Percentiles rank a stretch among this genome's conserved stretches.
Conservation (phyloP, 2,113 vertebrate genomes). For the Tinamus guttatus region DNA sequence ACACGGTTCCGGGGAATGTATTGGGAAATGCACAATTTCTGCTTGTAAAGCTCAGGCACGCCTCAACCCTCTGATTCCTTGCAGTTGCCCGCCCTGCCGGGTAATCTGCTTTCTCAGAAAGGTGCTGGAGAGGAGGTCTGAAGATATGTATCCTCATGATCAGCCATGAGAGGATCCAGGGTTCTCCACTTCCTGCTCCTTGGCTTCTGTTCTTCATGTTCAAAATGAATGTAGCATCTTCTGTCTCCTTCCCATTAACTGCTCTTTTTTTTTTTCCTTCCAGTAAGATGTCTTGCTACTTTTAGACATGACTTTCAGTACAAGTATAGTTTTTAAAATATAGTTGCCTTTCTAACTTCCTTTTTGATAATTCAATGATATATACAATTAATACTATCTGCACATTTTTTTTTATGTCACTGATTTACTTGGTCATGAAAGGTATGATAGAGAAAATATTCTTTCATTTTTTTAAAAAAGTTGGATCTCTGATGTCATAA, state of each 20-base stretch:
- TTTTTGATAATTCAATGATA: background rate
- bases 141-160: background rate
- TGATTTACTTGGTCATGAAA: background rate
- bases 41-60: background rate
- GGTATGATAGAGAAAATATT: background rate
- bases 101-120: background rate
- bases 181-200: background rate
- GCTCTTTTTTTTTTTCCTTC: background rate
- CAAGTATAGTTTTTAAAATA: background rate
- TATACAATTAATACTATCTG: background rate
- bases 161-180: background rate
- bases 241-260: background rate
- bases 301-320: background rate
- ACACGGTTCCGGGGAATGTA: fast-evolving
- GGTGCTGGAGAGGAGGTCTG: background rate
- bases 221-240: background rate
- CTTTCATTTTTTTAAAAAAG: background rate
- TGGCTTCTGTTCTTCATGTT: background rate
- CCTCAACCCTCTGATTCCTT: background rate
- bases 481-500: background rate
- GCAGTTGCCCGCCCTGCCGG: background rate
- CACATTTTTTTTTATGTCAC: background rate
- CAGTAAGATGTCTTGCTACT: background rate
- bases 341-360: background rate
- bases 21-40: background rate